Percentiles rank a stretch among this genome's conserved stretches.
Evolutionary conservation across 2,888 invertebrate genomes (phyloP).

Genomic region (Pseudoips prasinana): DNA sequence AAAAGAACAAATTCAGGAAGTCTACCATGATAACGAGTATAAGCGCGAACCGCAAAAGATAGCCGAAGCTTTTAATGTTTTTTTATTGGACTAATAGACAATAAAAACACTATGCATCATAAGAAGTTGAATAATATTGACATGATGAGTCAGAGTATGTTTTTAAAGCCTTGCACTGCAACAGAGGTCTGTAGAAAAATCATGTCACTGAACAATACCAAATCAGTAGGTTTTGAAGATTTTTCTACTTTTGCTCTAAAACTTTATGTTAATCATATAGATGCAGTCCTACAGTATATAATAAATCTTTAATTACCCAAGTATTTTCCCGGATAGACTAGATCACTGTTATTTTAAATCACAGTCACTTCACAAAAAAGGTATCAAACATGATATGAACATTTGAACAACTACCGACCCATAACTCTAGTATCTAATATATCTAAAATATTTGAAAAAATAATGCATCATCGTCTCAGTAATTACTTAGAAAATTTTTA

Average conservation of each 20-base stretch:
- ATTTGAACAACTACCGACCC: conserved; percentile 7
- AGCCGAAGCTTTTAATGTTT: background rate
- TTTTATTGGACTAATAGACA: background rate
- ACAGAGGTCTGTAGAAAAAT: too few relatives aligned
- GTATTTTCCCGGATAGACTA: conserved; percentile 2
- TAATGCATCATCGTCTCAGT: background rate
- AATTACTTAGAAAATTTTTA: background rate
- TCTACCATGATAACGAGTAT: too few relatives aligned
- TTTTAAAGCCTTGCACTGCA: too few relatives aligned
- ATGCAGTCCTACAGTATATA: too few relatives aligned
- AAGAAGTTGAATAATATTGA: background rate
- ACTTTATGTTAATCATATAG: background rate
- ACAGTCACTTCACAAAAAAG: conserved; percentile 1
- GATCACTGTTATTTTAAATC: background rate
- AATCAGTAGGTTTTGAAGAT: conserved; percentile 2
- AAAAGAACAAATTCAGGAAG: too few relatives aligned
- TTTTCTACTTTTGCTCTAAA: background rate
- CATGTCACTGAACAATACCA: background rate
- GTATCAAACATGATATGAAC: background rate
- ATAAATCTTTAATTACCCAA: background rate
- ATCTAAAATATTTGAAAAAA: too few relatives aligned
- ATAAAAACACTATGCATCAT: background rate
- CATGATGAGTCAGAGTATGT: too few relatives aligned
- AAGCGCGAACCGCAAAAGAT: too few relatives aligned
- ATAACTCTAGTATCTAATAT: too few relatives aligned